These are phyloP conservation scores for Slavum lentiscoides DNA, from an alignment of 2,888 invertebrate species.

Conservation along the genomic window DNA sequence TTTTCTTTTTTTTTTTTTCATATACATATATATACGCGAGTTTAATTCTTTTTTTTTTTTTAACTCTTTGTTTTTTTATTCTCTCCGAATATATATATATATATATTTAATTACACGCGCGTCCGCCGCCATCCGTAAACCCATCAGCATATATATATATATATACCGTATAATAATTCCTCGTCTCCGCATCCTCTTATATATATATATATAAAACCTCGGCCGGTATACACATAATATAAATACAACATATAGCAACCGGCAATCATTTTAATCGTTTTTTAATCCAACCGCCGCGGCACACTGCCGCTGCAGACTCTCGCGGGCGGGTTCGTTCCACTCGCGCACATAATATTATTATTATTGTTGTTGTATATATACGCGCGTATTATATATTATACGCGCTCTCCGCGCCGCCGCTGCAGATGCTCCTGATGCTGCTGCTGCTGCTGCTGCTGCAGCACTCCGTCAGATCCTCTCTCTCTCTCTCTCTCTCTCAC, in stretches of 20 bases:
- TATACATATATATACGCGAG: background rate
- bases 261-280: constrained; percentile 50
- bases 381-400: too few species aligned
- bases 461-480: background rate
- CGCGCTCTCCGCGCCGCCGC: too few species aligned
- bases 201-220: background rate
- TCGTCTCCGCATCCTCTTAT: too few species aligned
- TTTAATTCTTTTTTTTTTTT: constrained; percentile 18
- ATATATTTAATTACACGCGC: constrained; percentile 4
- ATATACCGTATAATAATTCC: too few species aligned
- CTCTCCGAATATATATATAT: background rate
- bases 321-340: background rate
- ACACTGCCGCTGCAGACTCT: background rate
- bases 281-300: constrained; percentile 36
- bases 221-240: too few species aligned
- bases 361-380: too few species aligned
- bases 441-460: too few species aligned
- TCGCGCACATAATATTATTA: too few species aligned
- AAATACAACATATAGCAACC: constrained; percentile 3
- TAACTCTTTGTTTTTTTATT: background rate
- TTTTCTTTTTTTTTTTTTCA: background rate
- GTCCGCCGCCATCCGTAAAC: constrained; percentile 34
- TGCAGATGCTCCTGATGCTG: too few species aligned
- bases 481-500: background rate
- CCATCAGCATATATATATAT: constrained; percentile 13